Evolutionary conservation across 2,888 invertebrate genomes (phyloP), one percentile per base, ranked within the genome.

Genomic region (Eupithecia pulchellata): DNA sequence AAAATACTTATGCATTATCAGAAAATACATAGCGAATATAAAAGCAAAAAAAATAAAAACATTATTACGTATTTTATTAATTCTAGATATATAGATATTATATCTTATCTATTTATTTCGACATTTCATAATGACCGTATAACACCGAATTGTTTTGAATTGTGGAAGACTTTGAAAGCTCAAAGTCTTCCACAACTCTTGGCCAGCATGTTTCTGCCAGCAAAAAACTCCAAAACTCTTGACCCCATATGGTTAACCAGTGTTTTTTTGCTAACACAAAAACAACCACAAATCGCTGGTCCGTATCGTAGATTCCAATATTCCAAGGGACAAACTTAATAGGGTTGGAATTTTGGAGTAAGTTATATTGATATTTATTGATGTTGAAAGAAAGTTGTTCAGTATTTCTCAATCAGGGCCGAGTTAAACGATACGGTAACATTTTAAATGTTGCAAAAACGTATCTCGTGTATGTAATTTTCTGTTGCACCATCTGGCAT

Each of bases 381-480:
- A 20, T 52, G 13, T 52, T 25, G 52, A 25, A 52, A n/a, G 8
- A 57, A 60, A 32, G 30, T 60, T 32, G 30, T 11, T 17, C 11
- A 4, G 9, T 14, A 11, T 60, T 58, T 58, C 58, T 30, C 30
- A 58, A 58, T 58, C 58, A 30, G n/a, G 29, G 57, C 17, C 20
- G 9, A 47, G 20, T 20, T 20, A 9, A 47, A 47, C 11, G 11
- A 32, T 60, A 29, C 2, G 29, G 32, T 60, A 4, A 60, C 6
- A 9, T 30, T 60, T 60, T 32, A 32, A 60, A 30, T n/a, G n/a
- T 60, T 60, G 58, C n/a, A 58, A 58, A 58, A 29, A 30, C n/a
- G 30, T 32, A 32, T 30, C 8, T 17, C n/a, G 9, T 30, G 9
- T 14, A 30, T 32, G 9, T 60, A 32, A 27, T 55, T 20, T n/a